Evolutionary conservation across 2,888 invertebrate species (phyloP).

Genomic region (Eilema griseolum): DNA sequence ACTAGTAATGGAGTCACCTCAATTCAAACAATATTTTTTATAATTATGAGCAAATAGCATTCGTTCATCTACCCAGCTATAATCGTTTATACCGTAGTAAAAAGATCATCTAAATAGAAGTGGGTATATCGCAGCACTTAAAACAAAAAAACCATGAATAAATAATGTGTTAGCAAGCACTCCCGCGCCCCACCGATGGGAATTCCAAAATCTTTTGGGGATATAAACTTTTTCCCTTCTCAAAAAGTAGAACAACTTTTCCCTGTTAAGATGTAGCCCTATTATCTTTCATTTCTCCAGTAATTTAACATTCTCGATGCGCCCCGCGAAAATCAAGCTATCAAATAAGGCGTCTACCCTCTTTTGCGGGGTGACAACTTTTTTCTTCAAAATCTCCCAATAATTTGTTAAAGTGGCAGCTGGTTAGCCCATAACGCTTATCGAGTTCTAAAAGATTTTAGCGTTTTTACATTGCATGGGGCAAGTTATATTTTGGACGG

Average conservation of each 20-base stretch:
- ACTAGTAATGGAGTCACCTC: neutral
- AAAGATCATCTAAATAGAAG: slow-evolving; percentile 59
- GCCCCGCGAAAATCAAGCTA: slow-evolving; percentile 82
- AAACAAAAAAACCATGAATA: slow-evolving; percentile 79
- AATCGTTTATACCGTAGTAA: slow-evolving; percentile 51
- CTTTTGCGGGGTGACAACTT: slow-evolving; percentile 80
- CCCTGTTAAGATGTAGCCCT: slow-evolving; percentile 77
- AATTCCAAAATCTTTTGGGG: slow-evolving; percentile 81
- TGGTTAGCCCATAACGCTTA: slow-evolving; percentile 84
- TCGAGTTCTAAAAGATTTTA: slow-evolving; percentile 79
- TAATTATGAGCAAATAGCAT: neutral
- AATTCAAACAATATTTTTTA: neutral
- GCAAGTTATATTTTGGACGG: slow-evolving; percentile 52
- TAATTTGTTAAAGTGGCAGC: slow-evolving; percentile 86
- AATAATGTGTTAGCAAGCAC: slow-evolving; percentile 72
- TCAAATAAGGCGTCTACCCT: slow-evolving; percentile 81
- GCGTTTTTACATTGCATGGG: slow-evolving; percentile 55
- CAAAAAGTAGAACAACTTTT: slow-evolving; percentile 70
- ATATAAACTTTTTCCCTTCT: slow-evolving; percentile 74
- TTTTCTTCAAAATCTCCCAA: slow-evolving; percentile 82
- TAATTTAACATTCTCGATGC: slow-evolving; percentile 85
- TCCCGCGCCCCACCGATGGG: slow-evolving; percentile 68
- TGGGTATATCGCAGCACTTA: slow-evolving; percentile 51
- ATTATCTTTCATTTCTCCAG: slow-evolving; percentile 86
- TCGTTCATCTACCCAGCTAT: slow-evolving; percentile 38